A percentile compares a stretch with the other conserved stretches of the same genome.
Conservation (phyloP, 2,888 invertebrate genomes). For the Baronia brevicornis region DNA sequence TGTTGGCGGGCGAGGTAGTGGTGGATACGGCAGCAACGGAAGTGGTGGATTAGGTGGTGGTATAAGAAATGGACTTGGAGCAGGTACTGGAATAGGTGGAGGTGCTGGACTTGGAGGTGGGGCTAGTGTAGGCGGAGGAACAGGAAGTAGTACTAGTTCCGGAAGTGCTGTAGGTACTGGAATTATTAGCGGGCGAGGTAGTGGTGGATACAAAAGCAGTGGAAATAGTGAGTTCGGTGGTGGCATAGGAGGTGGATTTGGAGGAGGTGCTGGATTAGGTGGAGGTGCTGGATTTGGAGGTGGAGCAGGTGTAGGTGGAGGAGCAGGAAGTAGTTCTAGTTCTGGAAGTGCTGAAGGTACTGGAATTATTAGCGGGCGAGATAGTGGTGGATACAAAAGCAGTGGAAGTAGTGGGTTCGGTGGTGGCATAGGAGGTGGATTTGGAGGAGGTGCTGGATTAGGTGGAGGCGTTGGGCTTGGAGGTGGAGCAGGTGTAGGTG, state of each 20-base stretch:
- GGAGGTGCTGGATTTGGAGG: conserved; percentile 20
- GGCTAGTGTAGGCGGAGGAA: conserved; percentile 12
- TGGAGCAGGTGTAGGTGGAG: conserved; percentile 14
- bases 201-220: conserved; percentile 27
- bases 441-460: conserved; percentile 21
- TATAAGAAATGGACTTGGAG: conserved; percentile 14
- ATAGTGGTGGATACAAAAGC: conserved; percentile 16
- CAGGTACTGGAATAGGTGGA: conserved; percentile 15
- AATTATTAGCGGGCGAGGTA: conserved; percentile 17
- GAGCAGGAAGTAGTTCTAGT: conserved; percentile 15
- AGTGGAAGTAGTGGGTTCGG: conserved; percentile 43
- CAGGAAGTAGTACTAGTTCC: conserved; percentile 12
- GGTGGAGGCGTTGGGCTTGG: conserved; percentile 18
- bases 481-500: conserved; percentile 38
- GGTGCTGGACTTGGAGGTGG: conserved; percentile 14
- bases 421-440: conserved; percentile 30
- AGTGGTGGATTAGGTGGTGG: too few species aligned
- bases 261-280: conserved; percentile 21
- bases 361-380: conserved; percentile 13
- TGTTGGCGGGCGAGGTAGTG: conserved; percentile 25
- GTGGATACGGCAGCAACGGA: conserved; percentile 9
- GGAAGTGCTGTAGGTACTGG: conserved; percentile 22
- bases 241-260: conserved; percentile 21
- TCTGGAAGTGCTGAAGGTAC: conserved; percentile 19
- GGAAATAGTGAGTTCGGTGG: conserved; percentile 18